A percentile compares a stretch with the other conserved stretches of the same genome.
Evolutionary conservation across 92 coral and sea anemone species (phyloP).

Genomic region (Anthopleura xanthogrammica): DNA sequence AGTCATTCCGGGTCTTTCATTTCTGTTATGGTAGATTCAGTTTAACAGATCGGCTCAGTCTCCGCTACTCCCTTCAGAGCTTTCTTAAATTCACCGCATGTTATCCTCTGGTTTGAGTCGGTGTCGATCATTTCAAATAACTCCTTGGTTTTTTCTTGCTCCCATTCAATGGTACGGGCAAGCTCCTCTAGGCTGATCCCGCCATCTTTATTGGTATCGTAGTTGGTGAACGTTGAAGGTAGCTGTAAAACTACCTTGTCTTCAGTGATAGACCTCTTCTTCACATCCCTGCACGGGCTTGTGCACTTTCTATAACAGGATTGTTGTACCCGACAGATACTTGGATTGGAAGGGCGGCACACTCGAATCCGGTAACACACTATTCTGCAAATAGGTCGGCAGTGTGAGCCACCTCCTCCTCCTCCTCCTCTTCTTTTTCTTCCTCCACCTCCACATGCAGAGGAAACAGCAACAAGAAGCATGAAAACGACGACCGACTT

Average conservation of each 20-base stretch:
- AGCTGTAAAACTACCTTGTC: not conserved
- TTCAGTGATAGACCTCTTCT: slow-evolving; percentile 15
- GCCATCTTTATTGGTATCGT: slow-evolving; percentile 30
- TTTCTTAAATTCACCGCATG: slow-evolving; percentile 29
- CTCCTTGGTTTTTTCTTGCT: slow-evolving; percentile 19
- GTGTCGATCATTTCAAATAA: slow-evolving; percentile 21
- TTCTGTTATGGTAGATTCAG: not conserved
- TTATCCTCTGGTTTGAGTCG: slow-evolving; percentile 24
- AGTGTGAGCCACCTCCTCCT: not conserved
- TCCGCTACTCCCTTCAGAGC: slow-evolving; percentile 18
- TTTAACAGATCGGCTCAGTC: slow-evolving; percentile 18
- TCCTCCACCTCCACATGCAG: not conserved
- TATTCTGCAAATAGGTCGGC: not conserved
- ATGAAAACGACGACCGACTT: not conserved
- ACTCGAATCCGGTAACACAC: slow-evolving; percentile 7
- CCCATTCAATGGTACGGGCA: slow-evolving; percentile 16
- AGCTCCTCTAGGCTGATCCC: slow-evolving; percentile 16
- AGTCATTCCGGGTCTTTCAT: no score
- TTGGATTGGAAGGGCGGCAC: not conserved
- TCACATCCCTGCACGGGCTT: slow-evolving; percentile 22
- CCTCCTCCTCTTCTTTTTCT: not conserved
- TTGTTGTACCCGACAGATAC: not conserved
- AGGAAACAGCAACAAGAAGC: not conserved
- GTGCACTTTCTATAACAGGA: slow-evolving; percentile 2
- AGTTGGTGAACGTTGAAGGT: slow-evolving; percentile 18